Evolutionary conservation across 1,140 invertebrate species (phyloP), one percentile per base, ranked within the genome.

Genomic region (Samia ricini): DNA sequence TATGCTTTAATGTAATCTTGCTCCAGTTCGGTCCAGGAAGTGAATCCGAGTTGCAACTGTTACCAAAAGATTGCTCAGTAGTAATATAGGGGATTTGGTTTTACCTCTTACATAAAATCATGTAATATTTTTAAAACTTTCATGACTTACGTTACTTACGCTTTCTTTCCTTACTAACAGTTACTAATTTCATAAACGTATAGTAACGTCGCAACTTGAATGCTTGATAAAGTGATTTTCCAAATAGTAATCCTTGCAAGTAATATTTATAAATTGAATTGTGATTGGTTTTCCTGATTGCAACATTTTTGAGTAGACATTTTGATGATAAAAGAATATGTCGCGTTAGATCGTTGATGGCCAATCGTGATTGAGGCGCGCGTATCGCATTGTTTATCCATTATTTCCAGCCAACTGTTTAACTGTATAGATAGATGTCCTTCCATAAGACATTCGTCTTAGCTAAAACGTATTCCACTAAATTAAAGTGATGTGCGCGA

Each of bases 21-120:
- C 63, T 79, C 77, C 64, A 60, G 59, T 52, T 61, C 29, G 62
- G 61, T 71, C 65, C 61, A 65, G 69, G 70, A 73, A 77, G 60
- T 64, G n/a, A 56, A 26, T 48, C 24, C 24, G 33, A 15, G 12
- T 62, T 63, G 50, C 56, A 42, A 20, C 22, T 15, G 33, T 42
- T 42, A 42, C 10, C 33, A 12, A 42, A 42, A 42, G 4, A 12
- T 42, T 42, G 33, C 10, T 42, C 33, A 15, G 33, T 42, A 12
- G 33, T 12, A 42, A 15, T 42, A 15, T 42, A 15, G 7, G 8
- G 15, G n/a, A 15, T 42, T 10, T 42, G 12, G 33, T 10, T 42
- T 42, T 42, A n/a, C n/a, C 10, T 42, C 12, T 15, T 15, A 42
- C 8, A 3, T 42, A 15, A 15, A 42, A 3, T 42, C 8, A 0